These are phyloP conservation scores for Zoanthus sociatus DNA, from an alignment of 92 coral and sea anemone species.

Conservation along the genomic window DNA sequence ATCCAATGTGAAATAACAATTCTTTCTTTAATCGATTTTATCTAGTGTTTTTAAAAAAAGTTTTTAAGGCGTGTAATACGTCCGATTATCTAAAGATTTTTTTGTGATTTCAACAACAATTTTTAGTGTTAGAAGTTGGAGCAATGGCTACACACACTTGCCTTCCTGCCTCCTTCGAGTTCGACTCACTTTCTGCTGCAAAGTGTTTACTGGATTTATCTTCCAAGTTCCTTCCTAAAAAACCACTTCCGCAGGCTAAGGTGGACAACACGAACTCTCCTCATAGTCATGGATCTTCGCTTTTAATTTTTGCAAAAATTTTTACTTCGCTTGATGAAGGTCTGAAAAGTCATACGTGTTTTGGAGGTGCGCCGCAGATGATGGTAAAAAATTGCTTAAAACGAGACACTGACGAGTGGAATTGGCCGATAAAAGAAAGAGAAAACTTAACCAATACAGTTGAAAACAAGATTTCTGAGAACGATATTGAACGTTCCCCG, in stretches of 20 bases:
- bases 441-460: conserved; percentile 25
- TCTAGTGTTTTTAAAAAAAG: background rate
- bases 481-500: conserved; percentile 29
- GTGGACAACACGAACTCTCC: conserved; percentile 54
- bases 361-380: conserved; percentile 40
- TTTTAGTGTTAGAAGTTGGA: background rate
- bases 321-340: conserved; percentile 87
- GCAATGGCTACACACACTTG: conserved; percentile 69
- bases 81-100: conserved; percentile 15
- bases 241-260: conserved; percentile 56
- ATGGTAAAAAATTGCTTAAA: conserved; percentile 22
- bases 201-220: conserved; percentile 85
- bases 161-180: conserved; percentile 56
- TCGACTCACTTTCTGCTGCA: conserved; percentile 89
- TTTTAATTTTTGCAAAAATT: conserved; percentile 87
- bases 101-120: conserved; percentile 5
- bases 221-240: conserved; percentile 70
- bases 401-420: conserved; percentile 21
- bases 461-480: conserved; percentile 27
- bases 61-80: background rate
- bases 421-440: conserved; percentile 22
- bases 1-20: background rate
- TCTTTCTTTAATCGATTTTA: background rate
- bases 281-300: conserved; percentile 62
- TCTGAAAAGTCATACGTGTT: conserved; percentile 71